phyloP scores from a whole-genome alignment of 2,797 vertebrate species.

The Epinephelus malabaricus region DNA sequence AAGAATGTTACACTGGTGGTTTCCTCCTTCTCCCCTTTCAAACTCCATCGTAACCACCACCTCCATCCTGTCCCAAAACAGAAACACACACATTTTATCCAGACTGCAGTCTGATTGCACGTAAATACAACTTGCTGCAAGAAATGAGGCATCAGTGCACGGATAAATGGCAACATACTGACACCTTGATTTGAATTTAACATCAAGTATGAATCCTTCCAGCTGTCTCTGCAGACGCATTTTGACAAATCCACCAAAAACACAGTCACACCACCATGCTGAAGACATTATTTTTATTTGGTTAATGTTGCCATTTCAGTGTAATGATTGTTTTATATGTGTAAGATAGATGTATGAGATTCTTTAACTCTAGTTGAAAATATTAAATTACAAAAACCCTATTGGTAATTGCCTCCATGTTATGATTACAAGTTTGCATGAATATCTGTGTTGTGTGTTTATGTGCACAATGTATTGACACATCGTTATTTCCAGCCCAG shows the following conservation, averaged over 20 bases:
- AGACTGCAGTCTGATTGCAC: slow-evolving; percentile 12
- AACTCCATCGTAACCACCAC: slow-evolving; percentile 16
- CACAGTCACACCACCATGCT: slow-evolving; percentile 29
- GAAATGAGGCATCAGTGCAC: slow-evolving; percentile 26
- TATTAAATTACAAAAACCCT: slow-evolving; percentile 4
- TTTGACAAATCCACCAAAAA: slow-evolving; percentile 26
- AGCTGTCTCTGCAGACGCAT: slow-evolving; percentile 16
- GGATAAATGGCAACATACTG: slow-evolving; percentile 18
- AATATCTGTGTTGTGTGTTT: slow-evolving; percentile 31
- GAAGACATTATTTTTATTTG: slow-evolving; percentile 54
- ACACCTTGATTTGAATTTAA: slow-evolving; percentile 4
- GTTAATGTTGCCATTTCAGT: slow-evolving; percentile 66
- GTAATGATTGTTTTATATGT: slow-evolving; percentile 41
- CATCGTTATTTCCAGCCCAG: no score
- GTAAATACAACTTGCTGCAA: slow-evolving; percentile 26
- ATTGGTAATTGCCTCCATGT: slow-evolving; percentile 35
- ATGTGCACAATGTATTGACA: neutral
- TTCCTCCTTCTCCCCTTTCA: neutral
- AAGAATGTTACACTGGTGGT: no score
- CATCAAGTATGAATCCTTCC: slow-evolving; percentile 7
- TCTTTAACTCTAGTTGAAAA: slow-evolving; percentile 12
- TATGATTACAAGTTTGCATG: slow-evolving; percentile 53
- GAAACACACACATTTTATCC: slow-evolving; percentile 24
- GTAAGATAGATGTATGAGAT: slow-evolving; percentile 16
- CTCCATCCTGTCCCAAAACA: neutral